Evolutionary conservation across 2,888 invertebrate species (phyloP), one percentile per base, ranked within the genome.

Genomic region (Busseola fusca): DNA sequence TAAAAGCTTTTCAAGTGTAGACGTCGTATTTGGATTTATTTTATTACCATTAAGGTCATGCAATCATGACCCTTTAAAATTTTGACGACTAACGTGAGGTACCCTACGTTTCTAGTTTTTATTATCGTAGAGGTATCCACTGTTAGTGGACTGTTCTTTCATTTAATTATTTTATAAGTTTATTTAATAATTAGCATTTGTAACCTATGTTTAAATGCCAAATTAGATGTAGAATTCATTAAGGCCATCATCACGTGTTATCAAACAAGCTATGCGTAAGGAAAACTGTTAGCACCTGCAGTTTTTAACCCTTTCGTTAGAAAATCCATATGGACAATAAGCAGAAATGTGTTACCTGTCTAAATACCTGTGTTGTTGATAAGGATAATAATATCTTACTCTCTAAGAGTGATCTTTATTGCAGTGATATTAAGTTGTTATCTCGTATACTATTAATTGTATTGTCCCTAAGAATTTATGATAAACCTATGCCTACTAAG

Each of bases 1-100:
- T 96, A 6, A 87, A 87, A 21, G 96, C 95, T 30, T 96, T 97
- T 74, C 83, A 74, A 80, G 45, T 52, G 30, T 87, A 84, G 50
- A 64, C 64, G 25, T 48, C 45, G 16, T 21, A 57, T n/a, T 56
- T n/a, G 42, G 30, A 30, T 37, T n/a, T 7, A 60, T 56, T 56
- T 5, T n/a, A n/a, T 42, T 45, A 63, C 25, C 18, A 37, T 40
- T 40, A 25, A 16, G 5, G 16, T 16, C 16, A 14, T 42, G 42
- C 16, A 14, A 5, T 34, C 25, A 42, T 27, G 27, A 18, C 27
- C 6, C 9, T 68, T 21, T 69, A 14, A n/a, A 16, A 54, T 25
- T 42, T 42, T 56, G 56, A 56, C 6, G n/a, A 56, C 7, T 45
- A 40, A 21, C 21, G 42, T 21, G 30, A 37, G 18, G 27, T 14